phyloP scores from a whole-genome alignment of 1,140 invertebrate species.

The Ips typographus region DNA sequence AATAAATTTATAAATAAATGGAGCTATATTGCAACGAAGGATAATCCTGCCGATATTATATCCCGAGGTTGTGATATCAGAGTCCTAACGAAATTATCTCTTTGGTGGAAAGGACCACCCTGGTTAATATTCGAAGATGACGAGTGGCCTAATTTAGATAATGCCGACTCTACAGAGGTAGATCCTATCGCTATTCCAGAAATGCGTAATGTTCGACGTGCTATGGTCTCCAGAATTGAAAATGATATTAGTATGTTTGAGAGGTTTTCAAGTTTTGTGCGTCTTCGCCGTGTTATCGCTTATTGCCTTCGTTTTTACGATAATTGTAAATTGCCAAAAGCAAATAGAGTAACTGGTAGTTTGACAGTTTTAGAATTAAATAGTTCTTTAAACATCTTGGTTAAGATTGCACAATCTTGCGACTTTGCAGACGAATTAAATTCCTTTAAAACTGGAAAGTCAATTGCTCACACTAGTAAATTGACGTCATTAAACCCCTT shows the following conservation, averaged over 20 bases:
- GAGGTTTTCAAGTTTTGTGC: not conserved
- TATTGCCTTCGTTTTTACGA: not conserved
- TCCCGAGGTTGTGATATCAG: conserved; percentile 36
- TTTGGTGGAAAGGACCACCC: not conserved
- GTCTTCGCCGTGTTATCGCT: not conserved
- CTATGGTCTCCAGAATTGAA: not conserved
- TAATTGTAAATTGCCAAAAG: too few species aligned
- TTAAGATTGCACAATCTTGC: too few species aligned
- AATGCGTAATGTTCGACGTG: not conserved
- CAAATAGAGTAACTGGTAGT: too few species aligned
- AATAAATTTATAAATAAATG: conserved; percentile 30
- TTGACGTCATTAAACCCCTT: too few species aligned
- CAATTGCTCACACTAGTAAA: too few species aligned
- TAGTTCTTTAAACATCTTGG: too few species aligned
- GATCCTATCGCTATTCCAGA: not conserved
- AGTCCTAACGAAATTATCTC: not conserved
- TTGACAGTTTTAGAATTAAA: too few species aligned
- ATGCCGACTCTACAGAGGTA: not conserved
- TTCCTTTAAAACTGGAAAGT: too few species aligned
- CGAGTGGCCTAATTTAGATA: not conserved
- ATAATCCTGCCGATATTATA: conserved; percentile 47
- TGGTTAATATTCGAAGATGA: not conserved
- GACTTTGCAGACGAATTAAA: too few species aligned
- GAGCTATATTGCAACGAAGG: conserved; percentile 38
- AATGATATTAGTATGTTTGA: not conserved